A percentile compares a stretch with the other conserved stretches of the same genome.
Conservation (phyloP, 2,797 vertebrate genomes). For the Pachyuromys duprasi region DNA sequence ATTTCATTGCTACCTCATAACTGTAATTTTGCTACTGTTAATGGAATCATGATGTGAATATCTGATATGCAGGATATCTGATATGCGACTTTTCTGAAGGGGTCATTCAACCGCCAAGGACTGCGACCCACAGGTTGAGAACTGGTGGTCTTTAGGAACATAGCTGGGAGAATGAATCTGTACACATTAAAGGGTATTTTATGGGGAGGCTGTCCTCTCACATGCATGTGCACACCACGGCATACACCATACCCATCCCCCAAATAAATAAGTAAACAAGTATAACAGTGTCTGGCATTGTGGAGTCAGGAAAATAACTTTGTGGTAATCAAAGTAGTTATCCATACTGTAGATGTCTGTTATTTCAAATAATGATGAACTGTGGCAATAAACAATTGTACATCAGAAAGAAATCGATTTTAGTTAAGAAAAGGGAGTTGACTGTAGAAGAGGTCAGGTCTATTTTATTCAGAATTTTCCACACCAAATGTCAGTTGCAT, state of each 20-base stretch:
- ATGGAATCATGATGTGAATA: background rate
- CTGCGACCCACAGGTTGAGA: background rate
- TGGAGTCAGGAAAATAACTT: background rate
- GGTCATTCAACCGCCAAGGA: background rate
- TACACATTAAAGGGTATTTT: background rate
- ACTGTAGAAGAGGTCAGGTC: background rate
- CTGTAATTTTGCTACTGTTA: background rate
- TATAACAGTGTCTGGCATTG: background rate
- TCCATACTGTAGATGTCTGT: background rate
- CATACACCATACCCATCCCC: background rate
- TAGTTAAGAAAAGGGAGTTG: background rate
- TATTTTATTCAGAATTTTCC: background rate
- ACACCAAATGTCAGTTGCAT: background rate
- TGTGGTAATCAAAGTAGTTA: background rate
- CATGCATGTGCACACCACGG: fast-evolving
- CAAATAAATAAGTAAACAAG: background rate
- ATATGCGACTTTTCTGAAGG: background rate
- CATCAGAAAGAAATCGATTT: background rate
- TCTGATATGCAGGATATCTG: background rate
- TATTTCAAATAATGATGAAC: background rate
- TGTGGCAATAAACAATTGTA: background rate
- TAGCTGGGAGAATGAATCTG: background rate
- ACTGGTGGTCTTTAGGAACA: background rate
- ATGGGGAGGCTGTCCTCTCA: background rate
- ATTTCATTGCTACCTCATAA: background rate